Evolutionary conservation across 1,140 invertebrate genomes (phyloP), one percentile per base, ranked within the genome.

Genomic region (Achroia grisella): DNA sequence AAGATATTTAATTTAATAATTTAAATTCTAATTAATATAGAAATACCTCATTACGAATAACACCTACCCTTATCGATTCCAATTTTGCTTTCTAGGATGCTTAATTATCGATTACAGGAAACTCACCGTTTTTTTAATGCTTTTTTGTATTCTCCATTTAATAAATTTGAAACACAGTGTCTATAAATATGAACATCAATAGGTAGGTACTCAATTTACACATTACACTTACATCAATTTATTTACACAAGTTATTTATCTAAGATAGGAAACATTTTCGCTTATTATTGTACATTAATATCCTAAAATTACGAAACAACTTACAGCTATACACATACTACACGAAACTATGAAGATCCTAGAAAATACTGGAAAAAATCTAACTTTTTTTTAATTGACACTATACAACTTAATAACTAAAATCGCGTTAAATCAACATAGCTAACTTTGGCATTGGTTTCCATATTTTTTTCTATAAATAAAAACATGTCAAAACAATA

Each of bases 401-500:
- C 70, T 85, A 85, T 85, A 81, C 77, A 85, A 56, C 77, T 80
- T 81, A 77, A 65, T 2, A 72, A 70, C 68, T 82, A 79, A n/a
- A 78, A 71, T 55, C 60, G 56, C 67, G 74, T 63, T 64, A 76
- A 81, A 77, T 75, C 76, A 85, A 83, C 77, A 69, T 80, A 81
- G 76, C 78, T 85, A 85, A 81, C 81, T 85, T 85, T 85, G 81
- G 81, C 81, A 85, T 85, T 80, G 69, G 74, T 83, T 85, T 78
- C 68, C 71, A 67, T 59, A 62, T 58, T 62, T 62, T 71, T 71
- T 77, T 77, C 64, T 78, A 69, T 71, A 65, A 77, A 78, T 74
- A 71, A 72, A 61, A 85, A 80, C 68, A 78, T 65, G 63, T 75
- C 63, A 76, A 71, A 79, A 79, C 70, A 78, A 80, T 57, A 56